Base-by-base conservation (phyloP, 2,888 invertebrate species). In the Dicycla oo region DNA sequence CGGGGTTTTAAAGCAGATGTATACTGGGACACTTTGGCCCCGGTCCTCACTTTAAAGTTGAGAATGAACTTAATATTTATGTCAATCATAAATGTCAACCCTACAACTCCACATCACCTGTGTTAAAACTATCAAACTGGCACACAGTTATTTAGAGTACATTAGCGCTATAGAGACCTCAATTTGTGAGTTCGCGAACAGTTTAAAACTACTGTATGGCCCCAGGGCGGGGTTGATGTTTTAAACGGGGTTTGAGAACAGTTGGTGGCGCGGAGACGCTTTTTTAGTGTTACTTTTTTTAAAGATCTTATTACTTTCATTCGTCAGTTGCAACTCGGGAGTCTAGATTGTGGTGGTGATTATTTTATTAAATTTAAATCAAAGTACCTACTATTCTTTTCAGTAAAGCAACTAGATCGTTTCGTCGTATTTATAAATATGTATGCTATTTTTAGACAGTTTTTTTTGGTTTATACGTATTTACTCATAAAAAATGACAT, bases 181-280 rank as follows among this genome's bases (percentile, higher is more conserved):
- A 89, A 88, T 91, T 90, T 91, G 89, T 88, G 87, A 90, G 90
- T 89, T 88, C 71, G 82, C 77, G 83, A 89, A 90, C 89, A 88
- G 89, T 90, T 91, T 90, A 87, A 89, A 90, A 90, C 90, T 89
- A 87, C 87, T 81, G 82, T 77, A 81, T 75, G 81, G 86, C 88
- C 89, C 81, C 79, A 69, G 86, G 87, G 87, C 79, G 78, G 72
- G 84, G 86, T 82, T 86, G 87, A 87, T 88, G 89, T 87, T 90
- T 87, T 77, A 85, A 88, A 87, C 87, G 82, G 80, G 84, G 84
- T 88, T 87, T 75, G 63, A 34, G 82, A 74, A 84, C 75, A 81
- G 57, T 0, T 20, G 45, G 49, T 66, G 11, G 65, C 26, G 57
- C 84, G 68, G 88, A 88, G 86, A 53, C 13, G 76, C 5, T 57